Evolutionary conservation across 1,140 invertebrate species (phyloP).

Genomic region (Chymomyza costata): DNA sequence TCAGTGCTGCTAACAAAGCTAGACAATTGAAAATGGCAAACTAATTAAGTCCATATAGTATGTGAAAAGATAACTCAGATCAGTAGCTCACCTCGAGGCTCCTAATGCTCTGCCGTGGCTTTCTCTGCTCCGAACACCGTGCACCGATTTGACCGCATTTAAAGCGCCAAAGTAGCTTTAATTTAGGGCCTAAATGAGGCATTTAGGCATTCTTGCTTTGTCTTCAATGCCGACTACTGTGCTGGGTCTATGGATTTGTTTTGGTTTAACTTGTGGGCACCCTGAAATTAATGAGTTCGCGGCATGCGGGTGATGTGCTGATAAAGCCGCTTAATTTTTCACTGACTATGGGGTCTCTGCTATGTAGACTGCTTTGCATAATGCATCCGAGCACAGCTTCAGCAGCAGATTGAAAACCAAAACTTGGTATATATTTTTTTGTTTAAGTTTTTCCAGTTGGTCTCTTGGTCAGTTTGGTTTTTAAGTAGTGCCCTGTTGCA

Average conservation of each 20-base stretch:
- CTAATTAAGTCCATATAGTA: conserved; percentile 64
- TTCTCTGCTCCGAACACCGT: conserved; percentile 11
- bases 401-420: conserved; percentile 1
- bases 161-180: conserved; percentile 53
- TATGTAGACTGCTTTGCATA: conserved; percentile 64
- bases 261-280: neutral
- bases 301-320: conserved; percentile 66
- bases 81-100: conserved; percentile 9
- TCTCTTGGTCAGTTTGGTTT: neutral
- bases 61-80: conserved; percentile 6
- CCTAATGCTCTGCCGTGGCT: conserved; percentile 2
- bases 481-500: neutral
- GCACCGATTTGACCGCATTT: conserved; percentile 47
- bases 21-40: conserved; percentile 46
- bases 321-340: conserved; percentile 69
- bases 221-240: conserved; percentile 71
- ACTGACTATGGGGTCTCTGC: conserved; percentile 37
- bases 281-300: conserved; percentile 64
- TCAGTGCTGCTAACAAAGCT: conserved; percentile 37
- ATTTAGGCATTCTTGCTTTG: conserved; percentile 65
- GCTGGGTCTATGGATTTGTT: conserved; percentile 13
- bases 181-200: conserved; percentile 69
- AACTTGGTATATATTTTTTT: conserved; percentile 42
- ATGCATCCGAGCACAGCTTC: conserved; percentile 40
- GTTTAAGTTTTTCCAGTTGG: conserved; percentile 7